Conservation (phyloP, 1,140 invertebrate genomes). For the Nymphalis io region DNA sequence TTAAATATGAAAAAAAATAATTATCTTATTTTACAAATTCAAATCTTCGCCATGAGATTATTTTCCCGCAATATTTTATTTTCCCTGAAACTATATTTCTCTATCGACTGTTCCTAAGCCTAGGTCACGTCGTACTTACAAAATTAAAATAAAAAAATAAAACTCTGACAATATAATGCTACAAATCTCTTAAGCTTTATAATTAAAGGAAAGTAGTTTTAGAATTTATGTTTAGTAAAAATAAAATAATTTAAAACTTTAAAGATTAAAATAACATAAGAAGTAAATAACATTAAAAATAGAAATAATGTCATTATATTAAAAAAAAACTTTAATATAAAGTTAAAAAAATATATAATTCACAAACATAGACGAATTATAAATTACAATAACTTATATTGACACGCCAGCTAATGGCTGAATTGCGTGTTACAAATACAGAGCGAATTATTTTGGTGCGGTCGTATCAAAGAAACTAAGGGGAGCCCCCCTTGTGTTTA, state of each 20-base stretch:
- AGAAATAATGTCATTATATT: not conserved
- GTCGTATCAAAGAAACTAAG: conserved; percentile 25
- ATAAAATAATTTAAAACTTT: no score
- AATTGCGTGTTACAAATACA: conserved; percentile 52
- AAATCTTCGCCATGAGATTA: no score
- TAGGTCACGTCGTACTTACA: no score
- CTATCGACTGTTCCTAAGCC: no score
- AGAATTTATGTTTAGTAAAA: no score
- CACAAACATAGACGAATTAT: not conserved
- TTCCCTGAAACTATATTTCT: no score
- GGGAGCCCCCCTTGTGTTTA: conserved; percentile 21
- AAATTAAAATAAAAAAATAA: no score
- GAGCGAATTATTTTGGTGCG: conserved; percentile 45
- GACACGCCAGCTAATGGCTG: conserved; percentile 51
- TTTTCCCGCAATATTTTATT: no score
- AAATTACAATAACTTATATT: conserved; percentile 38
- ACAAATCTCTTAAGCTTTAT: no score
- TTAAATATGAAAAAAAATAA: not conserved
- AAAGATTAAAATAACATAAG: no score
- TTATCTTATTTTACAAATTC: not conserved
- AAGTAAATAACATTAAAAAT: not conserved
- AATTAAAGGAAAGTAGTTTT: no score
- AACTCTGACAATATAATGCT: no score
- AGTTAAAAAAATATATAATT: not conserved
- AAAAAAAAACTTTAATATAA: not conserved